Evolutionary conservation across 2,888 invertebrate genomes (phyloP), one percentile per base, ranked within the genome.

Genomic region (Prosopocoilus inquinatus): DNA sequence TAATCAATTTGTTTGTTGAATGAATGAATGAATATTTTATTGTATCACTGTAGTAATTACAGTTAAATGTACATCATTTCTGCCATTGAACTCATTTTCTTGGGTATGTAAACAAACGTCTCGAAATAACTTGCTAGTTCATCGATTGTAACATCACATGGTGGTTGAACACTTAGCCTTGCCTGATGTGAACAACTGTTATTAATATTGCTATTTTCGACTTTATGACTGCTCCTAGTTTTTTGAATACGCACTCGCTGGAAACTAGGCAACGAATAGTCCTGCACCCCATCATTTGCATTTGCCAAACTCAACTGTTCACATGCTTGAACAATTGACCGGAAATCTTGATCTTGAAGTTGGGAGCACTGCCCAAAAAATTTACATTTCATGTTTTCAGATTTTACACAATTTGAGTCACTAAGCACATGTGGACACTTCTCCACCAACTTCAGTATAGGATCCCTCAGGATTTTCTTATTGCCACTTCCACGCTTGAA

Each of bases 11-110:
- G n/a, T n/a, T n/a, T n/a, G n/a, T n/a, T n/a, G n/a, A n/a, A n/a
- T n/a, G n/a, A n/a, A n/a, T 20, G 28, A 45, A 20, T 20, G 28
- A 16, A 46, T 13, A 46, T 46, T 46, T 33, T 46, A 46, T 44
- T 12, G n/a, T 13, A 13, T 41, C 11, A 55, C n/a, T 9, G 28
- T 11, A 47, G 36, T 33, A 47, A 50, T 36, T 35, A 39, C 50
- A 54, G 53, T 84, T 83, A 92, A 79, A 94, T 95, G 75, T 96
- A 96, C 96, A 96, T 96, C 94, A 95, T 95, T 81, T 96, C 95
- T 57, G 96, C 96, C 96, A 96, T 96, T 55, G 89, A 87, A 46
- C 95, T 95, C 96, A 96, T 96, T 78, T 96, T 96, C 79, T 94
- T 94, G 64, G 96, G 96, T 81, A 96, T 95, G 82, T 96, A 91